A percentile compares a stretch with the other conserved stretches of the same genome.
phyloP scores from a whole-genome alignment of 2,113 vertebrate species.

The Scolopax mira region DNA sequence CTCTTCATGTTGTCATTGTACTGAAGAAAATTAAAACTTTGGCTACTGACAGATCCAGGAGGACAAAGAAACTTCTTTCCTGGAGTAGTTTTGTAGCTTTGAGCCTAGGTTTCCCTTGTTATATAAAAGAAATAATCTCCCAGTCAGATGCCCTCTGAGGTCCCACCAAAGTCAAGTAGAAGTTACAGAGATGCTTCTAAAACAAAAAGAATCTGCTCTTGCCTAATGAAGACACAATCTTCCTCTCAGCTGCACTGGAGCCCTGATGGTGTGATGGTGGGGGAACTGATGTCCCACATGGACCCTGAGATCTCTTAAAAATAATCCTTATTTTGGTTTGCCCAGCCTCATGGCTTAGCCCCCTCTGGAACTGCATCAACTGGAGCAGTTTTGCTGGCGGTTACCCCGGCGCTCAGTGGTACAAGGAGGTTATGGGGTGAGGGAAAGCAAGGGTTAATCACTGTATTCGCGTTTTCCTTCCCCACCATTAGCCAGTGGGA shows the following conservation, averaged over 20 bases:
- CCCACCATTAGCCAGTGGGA: neutral
- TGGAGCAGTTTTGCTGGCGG: neutral
- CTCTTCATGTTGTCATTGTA: neutral
- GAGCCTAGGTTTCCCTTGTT: neutral
- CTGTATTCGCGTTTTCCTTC: neutral
- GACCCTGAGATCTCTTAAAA: neutral
- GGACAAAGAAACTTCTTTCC: neutral
- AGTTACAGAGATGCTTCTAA: neutral
- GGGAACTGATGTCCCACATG: neutral
- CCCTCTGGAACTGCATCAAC: neutral
- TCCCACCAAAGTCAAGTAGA: neutral
- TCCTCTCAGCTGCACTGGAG: neutral
- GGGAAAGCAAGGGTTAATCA: neutral
- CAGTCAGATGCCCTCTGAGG: fast-evolving
- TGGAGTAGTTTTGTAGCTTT: fast-evolving
- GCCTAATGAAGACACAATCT: neutral
- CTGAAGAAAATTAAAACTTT: neutral
- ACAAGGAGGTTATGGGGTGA: neutral
- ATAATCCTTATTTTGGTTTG: neutral
- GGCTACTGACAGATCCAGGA: neutral
- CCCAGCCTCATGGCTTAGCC: neutral
- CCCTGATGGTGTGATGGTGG: neutral
- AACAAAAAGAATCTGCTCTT: neutral
- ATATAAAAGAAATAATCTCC: neutral
- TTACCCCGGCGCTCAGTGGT: neutral